Base-by-base conservation (phyloP, 23 tunicate species). In the Botrylloides violaceus region DNA sequence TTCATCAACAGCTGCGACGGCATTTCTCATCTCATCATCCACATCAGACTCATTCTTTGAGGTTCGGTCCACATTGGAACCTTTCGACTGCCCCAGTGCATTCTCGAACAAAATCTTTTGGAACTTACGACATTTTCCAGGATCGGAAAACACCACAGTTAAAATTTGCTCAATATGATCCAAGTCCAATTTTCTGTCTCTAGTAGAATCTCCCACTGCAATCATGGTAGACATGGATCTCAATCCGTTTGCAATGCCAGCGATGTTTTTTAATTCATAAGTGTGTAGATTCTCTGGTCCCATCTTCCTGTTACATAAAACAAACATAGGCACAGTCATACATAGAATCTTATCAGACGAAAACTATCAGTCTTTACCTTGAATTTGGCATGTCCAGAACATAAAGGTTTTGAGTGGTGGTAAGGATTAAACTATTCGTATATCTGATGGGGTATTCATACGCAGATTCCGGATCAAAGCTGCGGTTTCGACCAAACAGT, bases 81-180 rank as follows among this genome's bases (percentile, higher is more conserved):
- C 47, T 0, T 43, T n/a, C 4, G 55, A 9, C 43, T 15, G 29
- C 20, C 26, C 58, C n/a, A n/a, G n/a, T 0, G 24, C 36, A 32
- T 24, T 12, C 6, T 5, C 57, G 55, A 68, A 24, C 58, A 39
- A 43, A 6, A 55, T 19, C 25, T 43, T 35, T 19, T 68, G 37
- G 28, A 68, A 68, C 37, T 43, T 26, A 25, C 25, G 49, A 2
- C 74, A 68, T 28, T 68, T 68, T 38, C 21, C 74, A 5, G 56
- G 12, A 43, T 38, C 74, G 25, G 49, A 19, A 2, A 68, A 43
- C 21, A 20, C 4, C 74, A 68, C 74, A 0, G 74, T 6, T 1
- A 32, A 68, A 12, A 68, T 22, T 24, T 21, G 58, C 6, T 37
- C 58, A 20, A 68, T 37, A 28, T 22, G 21, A 24, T 38, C 58